Base-by-base conservation (phyloP, 2,113 vertebrate species). In the Prunella himalayana region DNA sequence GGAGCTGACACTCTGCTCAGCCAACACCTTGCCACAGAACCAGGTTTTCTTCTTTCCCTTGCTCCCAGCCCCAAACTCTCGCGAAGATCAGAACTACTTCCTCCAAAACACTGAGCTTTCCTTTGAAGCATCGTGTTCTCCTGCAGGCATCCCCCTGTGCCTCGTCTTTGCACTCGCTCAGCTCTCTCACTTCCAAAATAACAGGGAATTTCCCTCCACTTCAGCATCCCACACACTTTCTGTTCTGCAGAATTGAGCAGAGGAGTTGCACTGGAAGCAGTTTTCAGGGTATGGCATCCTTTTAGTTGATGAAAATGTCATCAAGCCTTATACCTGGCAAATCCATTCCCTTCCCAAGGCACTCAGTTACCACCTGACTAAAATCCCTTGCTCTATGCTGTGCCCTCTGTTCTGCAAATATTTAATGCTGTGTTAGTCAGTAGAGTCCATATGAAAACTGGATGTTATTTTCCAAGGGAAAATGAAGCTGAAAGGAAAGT, bases 391-490 rank as follows among this genome's bases (percentile, higher is more conserved):
- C 44, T 89, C 44, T 64, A 7, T 0, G 0, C 57, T 53, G 4
- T 35, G 35, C n/a, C 72, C 16, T 89, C 73, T 4, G 8, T 60
- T 71, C 65, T 89, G 63, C 35, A 39, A 27, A 37, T 37, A n/a
- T 50, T 87, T 91, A 22, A 20, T 54, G 45, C 50, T 66, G 12
- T 27, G 10, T 75, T 82, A 75, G 10, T 75, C 79, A 75, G 17
- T 24, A 56, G 24, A 68, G 28, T 31, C 51, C 78, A 2, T 47
- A 18, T 45, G 45, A 77, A 82, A 78, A 20, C 2, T 83, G 12
- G 35, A 47, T 71, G 86, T 83, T 92, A 33, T 86, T 92, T 84
- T 70, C 57, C 49, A 39, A 56, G 49, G n/a, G 20, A 94, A 56
- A 88, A 88, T 0, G 2, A 31, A 90, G 18, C 19, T 60, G 45